phyloP scores from a whole-genome alignment of 2,888 invertebrate genomes.

The Eupithecia subfuscata region DNA sequence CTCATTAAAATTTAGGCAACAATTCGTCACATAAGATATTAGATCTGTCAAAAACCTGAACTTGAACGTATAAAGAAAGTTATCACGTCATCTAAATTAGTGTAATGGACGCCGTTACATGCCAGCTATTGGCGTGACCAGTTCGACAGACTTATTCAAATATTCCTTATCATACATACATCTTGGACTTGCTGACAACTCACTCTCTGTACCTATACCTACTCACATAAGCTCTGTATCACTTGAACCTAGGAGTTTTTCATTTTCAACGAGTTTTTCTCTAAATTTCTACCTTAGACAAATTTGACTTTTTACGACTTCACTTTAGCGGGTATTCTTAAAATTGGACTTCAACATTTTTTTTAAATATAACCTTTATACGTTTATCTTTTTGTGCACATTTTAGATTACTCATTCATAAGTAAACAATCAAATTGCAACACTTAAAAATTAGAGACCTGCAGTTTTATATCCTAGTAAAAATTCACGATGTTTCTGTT shows the following conservation, averaged over 20 bases:
- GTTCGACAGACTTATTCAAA: conserved; percentile 54
- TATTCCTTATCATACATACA: conserved; percentile 60
- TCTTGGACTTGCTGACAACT: conserved; percentile 67
- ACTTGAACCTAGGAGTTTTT: conserved; percentile 3
- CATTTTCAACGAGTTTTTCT: background rate
- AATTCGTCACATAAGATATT: too few species aligned
- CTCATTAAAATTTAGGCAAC: too few species aligned
- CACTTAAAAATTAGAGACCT: background rate
- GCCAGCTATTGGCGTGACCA: conserved; percentile 1
- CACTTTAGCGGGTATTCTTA: background rate
- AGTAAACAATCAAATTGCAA: background rate
- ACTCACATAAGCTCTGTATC: conserved; percentile 33
- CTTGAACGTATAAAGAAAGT: background rate
- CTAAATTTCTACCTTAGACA: background rate
- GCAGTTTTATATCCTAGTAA: background rate
- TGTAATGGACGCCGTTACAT: conserved; percentile 1
- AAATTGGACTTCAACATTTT: background rate
- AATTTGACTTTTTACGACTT: background rate
- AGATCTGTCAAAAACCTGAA: background rate
- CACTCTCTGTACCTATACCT: conserved; percentile 49
- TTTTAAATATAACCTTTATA: background rate
- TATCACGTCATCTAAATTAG: background rate
- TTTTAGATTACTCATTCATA: background rate
- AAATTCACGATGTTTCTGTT: background rate
- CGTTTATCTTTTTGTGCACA: background rate